These are phyloP conservation scores for Drosophila limbata DNA, from an alignment of 2,888 invertebrate genomes.

Conservation along the genomic window DNA sequence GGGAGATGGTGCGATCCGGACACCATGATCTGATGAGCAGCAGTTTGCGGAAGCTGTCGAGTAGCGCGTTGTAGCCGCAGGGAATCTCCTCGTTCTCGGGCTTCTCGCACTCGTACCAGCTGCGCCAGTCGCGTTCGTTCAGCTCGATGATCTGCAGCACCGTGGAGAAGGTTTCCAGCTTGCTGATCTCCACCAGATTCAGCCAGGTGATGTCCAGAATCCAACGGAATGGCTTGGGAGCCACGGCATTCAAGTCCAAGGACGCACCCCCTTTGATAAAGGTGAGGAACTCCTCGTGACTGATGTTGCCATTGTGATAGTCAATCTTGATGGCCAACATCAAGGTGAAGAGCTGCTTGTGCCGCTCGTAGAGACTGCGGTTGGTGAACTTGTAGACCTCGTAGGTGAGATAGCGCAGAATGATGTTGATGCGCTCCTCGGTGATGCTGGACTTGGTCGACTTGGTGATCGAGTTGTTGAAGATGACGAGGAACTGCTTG, in stretches of 20 bases:
- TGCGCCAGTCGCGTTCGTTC: conserved; percentile 94
- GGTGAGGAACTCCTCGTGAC: conserved; percentile 96
- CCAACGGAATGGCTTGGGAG: conserved; percentile 97
- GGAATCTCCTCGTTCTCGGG: conserved; percentile 97
- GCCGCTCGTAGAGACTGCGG: conserved; percentile 96
- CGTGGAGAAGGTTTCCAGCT: conserved; percentile 91
- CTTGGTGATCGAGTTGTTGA: conserved; percentile 96
- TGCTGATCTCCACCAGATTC: conserved; percentile 96
- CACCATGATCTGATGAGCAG: conserved; percentile 97
- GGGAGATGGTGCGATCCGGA: conserved; percentile 96
- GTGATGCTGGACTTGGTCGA: conserved; percentile 94
- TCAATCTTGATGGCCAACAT: conserved; percentile 98
- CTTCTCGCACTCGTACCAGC: conserved; percentile 96
- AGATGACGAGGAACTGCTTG: conserved; percentile 96
- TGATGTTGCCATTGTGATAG: conserved; percentile 92
- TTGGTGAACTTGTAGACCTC: conserved; percentile 97
- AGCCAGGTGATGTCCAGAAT: conserved; percentile 98
- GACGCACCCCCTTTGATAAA: conserved; percentile 99
- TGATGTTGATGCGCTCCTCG: conserved; percentile 94
- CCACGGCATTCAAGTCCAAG: conserved; percentile 95
- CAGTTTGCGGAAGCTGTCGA: conserved; percentile 95
- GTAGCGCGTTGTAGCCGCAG: conserved; percentile 93
- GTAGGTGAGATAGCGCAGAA: conserved; percentile 94
- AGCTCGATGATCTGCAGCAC: conserved; percentile 92
- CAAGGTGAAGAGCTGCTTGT: conserved; percentile 96